Evolutionary conservation across 2,797 vertebrate genomes (phyloP).

Genomic region (Onychomys leucogaster): DNA sequence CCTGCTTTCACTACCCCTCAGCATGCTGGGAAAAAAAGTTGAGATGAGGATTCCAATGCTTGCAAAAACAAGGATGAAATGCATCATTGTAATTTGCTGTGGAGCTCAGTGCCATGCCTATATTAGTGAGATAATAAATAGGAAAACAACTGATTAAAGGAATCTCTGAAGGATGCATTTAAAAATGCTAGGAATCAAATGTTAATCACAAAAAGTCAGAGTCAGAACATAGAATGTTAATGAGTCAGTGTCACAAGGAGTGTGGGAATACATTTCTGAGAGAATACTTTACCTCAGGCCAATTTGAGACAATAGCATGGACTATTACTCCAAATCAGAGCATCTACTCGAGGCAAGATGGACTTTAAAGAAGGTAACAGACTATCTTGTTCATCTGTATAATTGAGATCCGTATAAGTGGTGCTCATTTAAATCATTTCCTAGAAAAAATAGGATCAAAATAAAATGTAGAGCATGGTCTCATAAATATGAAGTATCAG

Average conservation of each 20-base stretch:
- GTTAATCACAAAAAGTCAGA: neutral
- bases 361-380: neutral
- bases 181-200: neutral
- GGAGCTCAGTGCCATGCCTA: neutral
- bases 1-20: neutral
- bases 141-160: neutral
- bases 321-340: neutral
- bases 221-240: neutral
- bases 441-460: neutral
- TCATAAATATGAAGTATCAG: neutral
- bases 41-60: neutral
- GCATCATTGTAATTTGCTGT: neutral
- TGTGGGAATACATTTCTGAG: neutral
- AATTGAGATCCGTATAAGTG: neutral
- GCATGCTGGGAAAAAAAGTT: neutral
- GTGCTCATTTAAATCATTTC: neutral
- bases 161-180: neutral
- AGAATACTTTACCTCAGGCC: neutral
- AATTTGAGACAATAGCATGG: neutral
- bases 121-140: neutral
- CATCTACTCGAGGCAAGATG: neutral
- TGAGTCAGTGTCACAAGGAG: neutral
- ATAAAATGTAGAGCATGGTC: neutral
- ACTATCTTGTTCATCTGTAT: fast-evolving
- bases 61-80: neutral